phyloP scores from a whole-genome alignment of 2,888 invertebrate genomes.

The Epinotia brunnichana region DNA sequence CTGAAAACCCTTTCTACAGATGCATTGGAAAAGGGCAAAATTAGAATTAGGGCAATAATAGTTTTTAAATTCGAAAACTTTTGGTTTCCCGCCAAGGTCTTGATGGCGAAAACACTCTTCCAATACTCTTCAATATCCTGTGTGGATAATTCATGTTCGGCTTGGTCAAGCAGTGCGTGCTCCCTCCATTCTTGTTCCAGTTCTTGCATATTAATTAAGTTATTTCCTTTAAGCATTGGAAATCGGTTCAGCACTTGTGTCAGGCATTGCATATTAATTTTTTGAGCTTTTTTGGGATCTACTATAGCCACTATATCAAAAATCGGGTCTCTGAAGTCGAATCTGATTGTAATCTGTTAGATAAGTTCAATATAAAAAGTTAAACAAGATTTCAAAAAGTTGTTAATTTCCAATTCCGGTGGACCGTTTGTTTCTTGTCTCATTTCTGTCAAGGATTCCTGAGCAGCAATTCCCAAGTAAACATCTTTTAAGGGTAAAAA shows the following conservation, averaged over 20 bases:
- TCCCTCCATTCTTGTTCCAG: slow-evolving; percentile 11
- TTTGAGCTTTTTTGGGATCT: slow-evolving; percentile 12
- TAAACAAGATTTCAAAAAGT: slow-evolving; percentile 6
- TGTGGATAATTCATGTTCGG: background rate
- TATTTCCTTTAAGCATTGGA: background rate
- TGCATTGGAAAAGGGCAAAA: slow-evolving; percentile 22
- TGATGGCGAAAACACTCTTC: too few species aligned
- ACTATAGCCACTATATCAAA: slow-evolving; percentile 9
- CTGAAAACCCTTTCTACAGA: slow-evolving; percentile 16
- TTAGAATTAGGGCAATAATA: background rate
- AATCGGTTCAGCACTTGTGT: background rate
- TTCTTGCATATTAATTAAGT: slow-evolving; percentile 4
- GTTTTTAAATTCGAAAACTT: slow-evolving; percentile 8
- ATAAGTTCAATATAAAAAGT: slow-evolving; percentile 15
- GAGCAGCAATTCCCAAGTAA: slow-evolving; percentile 1
- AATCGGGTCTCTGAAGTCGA: slow-evolving; percentile 7
- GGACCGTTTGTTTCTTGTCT: slow-evolving; percentile 8
- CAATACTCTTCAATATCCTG: too few species aligned
- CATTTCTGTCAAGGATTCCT: slow-evolving; percentile 15
- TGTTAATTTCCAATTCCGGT: slow-evolving; percentile 8
- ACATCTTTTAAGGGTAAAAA: slow-evolving; percentile 3
- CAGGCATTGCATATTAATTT: background rate
- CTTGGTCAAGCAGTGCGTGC: slow-evolving; percentile 3
- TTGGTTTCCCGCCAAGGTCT: too few species aligned
- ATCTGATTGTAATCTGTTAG: slow-evolving; percentile 5